Evolutionary conservation across 2,888 invertebrate genomes (phyloP).

Genomic region (Lycia hirtaria): DNA sequence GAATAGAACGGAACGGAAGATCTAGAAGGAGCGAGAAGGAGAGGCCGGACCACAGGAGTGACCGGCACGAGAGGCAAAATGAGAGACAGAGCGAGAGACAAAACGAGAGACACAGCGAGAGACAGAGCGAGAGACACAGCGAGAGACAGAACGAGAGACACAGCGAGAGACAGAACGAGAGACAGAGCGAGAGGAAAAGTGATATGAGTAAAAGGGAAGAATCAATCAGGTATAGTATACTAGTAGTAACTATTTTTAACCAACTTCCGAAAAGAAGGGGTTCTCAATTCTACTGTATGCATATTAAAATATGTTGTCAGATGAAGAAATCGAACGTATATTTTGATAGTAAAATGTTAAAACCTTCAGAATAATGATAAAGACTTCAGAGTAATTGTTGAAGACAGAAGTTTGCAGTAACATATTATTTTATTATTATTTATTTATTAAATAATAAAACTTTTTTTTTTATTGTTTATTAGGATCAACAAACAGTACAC

Average conservation of each 20-base stretch:
- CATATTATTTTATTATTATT: too few relatives aligned
- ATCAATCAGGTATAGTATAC: slow-evolving; percentile 27
- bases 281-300: too few relatives aligned
- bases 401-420: too few relatives aligned
- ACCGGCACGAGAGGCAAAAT: slow-evolving; percentile 54
- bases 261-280: background rate
- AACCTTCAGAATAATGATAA: too few relatives aligned
- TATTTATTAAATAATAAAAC: too few relatives aligned
- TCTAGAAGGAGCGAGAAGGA: slow-evolving; percentile 30
- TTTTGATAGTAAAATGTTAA: too few relatives aligned
- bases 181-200: slow-evolving; percentile 16
- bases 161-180: slow-evolving; percentile 12
- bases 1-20: slow-evolving; percentile 67
- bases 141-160: slow-evolving; percentile 15
- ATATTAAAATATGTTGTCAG: too few relatives aligned
- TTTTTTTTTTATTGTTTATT: too few relatives aligned
- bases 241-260: background rate
- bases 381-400: too few relatives aligned
- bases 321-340: too few relatives aligned
- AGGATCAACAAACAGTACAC: too few relatives aligned
- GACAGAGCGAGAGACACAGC: slow-evolving; percentile 55
- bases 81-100: slow-evolving; percentile 14
- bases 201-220: slow-evolving; percentile 69
- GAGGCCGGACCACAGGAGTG: background rate
- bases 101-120: slow-evolving; percentile 4